Base-by-base conservation (phyloP, 2,113 vertebrate species). In the Bubalus kerabau region DNA sequence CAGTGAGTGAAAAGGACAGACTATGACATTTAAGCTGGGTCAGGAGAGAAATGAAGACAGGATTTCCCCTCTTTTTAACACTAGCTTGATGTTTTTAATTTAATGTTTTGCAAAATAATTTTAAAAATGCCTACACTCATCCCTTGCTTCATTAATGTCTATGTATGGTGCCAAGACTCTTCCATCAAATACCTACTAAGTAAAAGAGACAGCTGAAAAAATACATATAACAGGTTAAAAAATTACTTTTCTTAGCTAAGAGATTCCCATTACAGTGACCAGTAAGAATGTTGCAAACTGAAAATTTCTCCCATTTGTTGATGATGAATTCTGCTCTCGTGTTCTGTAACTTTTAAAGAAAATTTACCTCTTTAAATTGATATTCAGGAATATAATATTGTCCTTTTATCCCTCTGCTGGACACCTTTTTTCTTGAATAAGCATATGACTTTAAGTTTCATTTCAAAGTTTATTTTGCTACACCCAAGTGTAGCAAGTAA, bases 1-100 rank as follows among this genome's bases (percentile, higher is more conserved):
- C 21, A 76, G 54, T 59, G 10, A 84, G 82, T 86, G 82, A 85
- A 85, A 98, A 59, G 88, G 83, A 95, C 78, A 95, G 95, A 59
- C n/a, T 19, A 21, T 86, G 82, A 64, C 80, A 59, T 89, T 91
- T 86, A 80, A 95, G 21, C 67, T 88, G 71, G 74, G 16, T 60
- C 50, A 89, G 32, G 28, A 94, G 36, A 59, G 74, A 96, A 78
- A 87, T 48, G 40, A 93, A 78, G 76, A 91, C 76, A 88, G 82
- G 46, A 36, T 54, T 88, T 94, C 36, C 46, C 46, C 46, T 94
- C 19, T 93, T 96, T 62, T 76, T 78, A 82, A 86, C 26, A 82
- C 3, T 28, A 84, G 74, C 40, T 80, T 57, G 21, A 71, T 32
- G 15, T 82, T 64, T 96, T 74, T 54, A 30, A 95, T 57, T 88